A percentile compares a stretch with the other conserved stretches of the same genome.
Evolutionary conservation across 1,140 invertebrate species (phyloP).

Genomic region (Theocolax elegans): DNA sequence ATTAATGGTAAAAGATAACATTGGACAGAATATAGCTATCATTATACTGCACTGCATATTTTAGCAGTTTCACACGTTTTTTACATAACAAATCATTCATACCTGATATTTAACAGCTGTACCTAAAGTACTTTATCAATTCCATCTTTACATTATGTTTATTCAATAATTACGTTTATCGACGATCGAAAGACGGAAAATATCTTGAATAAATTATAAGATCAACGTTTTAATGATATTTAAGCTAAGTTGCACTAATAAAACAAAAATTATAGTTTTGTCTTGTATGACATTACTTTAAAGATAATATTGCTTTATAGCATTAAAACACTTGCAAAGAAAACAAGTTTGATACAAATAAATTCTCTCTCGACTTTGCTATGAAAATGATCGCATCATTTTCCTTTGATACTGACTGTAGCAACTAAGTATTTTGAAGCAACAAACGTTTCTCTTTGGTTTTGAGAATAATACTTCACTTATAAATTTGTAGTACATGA

Average conservation of each 20-base stretch:
- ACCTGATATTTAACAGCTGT: conserved; percentile 20
- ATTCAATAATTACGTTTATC: conserved; percentile 14
- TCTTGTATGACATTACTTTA: conserved; percentile 3
- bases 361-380: conserved; percentile 13
- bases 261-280: conserved; percentile 20
- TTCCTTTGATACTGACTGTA: conserved; percentile 19
- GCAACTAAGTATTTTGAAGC: conserved; percentile 15
- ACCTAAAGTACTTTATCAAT: conserved; percentile 37
- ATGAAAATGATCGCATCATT: conserved; percentile 33
- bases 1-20: background rate
- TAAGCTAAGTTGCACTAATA: conserved; percentile 17
- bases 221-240: conserved; percentile 12
- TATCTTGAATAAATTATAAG: conserved; percentile 20
- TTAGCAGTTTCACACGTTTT: background rate
- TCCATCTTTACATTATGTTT: conserved; percentile 29
- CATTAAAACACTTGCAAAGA: conserved; percentile 21
- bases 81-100: conserved; percentile 32
- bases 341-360: conserved; percentile 25
- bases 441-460: conserved; percentile 7
- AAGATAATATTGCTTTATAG: conserved; percentile 34
- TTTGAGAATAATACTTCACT: conserved; percentile 9
- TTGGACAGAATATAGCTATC: conserved; percentile 14
- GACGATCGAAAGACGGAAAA: conserved; percentile 22
- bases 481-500: background rate
- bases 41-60: conserved; percentile 8